Evolutionary conservation across 2,113 vertebrate genomes (phyloP), one percentile per base, ranked within the genome.

Genomic region (Nanger granti): DNA sequence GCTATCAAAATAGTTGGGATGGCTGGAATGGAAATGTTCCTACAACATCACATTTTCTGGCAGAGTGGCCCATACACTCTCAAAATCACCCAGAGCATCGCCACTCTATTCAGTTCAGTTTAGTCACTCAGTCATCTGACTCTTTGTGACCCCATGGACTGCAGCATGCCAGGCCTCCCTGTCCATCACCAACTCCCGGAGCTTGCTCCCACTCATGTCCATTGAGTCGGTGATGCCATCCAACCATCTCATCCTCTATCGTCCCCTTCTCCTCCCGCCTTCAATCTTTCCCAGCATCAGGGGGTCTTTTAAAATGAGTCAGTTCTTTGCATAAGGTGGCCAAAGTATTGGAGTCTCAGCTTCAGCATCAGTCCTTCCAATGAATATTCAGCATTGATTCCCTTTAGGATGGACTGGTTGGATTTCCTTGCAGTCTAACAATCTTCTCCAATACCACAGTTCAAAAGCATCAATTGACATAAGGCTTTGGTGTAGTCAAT

Each of bases 21-120:
- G 5, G 47, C 12, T 12, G 4, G 5, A 2, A 29, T 1, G 0
- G 62, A 34, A 34, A 66, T 3, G 84, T 9, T 47, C 37, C 49
- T 22, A 1, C 11, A 4, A 34, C 0, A 2, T 12, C 91, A 3
- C 0, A 18, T 31, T 15, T 8, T 5, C 3, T 26, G 69, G n/a
- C 4, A 37, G 8, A 12, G 1, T 3, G 55, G 31, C 18, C 15
- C 4, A 8, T 18, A 5, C 7, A 5, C 4, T 26, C 29, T 28
- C 37, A 26, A 14, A 29, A 2, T 2, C 28, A 80, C n/a, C 10
- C 10, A 10, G 5, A 69, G 41, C 29, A 7, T 1, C 3, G 9
- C 31, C 24, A 7, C n/a, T 44, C n/a, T 12, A 3, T 73, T 24
- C n/a, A 41, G 69, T 24, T 41, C 20, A 12, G 10, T 41, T 73